Evolutionary conservation across 2,888 invertebrate species (phyloP).

Genomic region (Nomada ferruginata): DNA sequence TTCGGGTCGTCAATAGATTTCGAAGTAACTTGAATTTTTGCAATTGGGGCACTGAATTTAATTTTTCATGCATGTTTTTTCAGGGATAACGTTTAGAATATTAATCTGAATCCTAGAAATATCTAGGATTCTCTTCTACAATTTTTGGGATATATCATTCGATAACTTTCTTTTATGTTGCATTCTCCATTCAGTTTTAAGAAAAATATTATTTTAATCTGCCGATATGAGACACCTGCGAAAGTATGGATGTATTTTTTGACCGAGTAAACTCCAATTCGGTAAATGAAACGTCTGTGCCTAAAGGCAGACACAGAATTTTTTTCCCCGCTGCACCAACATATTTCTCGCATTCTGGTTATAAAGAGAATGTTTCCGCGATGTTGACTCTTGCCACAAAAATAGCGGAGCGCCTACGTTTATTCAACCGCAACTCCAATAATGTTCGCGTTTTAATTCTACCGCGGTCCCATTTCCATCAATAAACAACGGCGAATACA

Average conservation of each 20-base stretch:
- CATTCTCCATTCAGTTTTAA: too few relatives aligned
- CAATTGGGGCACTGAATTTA: slow-evolving; percentile 2
- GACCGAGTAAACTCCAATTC: not conserved
- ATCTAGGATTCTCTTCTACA: not conserved
- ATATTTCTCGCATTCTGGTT: not conserved
- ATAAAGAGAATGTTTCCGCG: not conserved
- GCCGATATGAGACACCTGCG: too few relatives aligned
- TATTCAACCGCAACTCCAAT: not conserved
- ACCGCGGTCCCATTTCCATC: slow-evolving; percentile 1
- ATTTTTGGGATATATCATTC: slow-evolving; percentile 5
- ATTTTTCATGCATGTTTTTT: not conserved
- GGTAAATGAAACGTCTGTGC: not conserved
- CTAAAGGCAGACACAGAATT: not conserved
- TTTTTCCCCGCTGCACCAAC: not conserved
- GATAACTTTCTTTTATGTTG: not conserved
- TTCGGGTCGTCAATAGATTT: not conserved
- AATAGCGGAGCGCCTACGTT: not conserved
- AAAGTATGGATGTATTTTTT: not conserved
- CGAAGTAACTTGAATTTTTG: not conserved
- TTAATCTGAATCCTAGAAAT: not conserved
- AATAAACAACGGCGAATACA: not conserved
- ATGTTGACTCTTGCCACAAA: not conserved
- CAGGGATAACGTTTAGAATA: not conserved
- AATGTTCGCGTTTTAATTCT: slow-evolving; percentile 5
- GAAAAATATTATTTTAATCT: too few relatives aligned